Conservation (phyloP, 1,140 invertebrate genomes). For the Cydia splendana region DNA sequence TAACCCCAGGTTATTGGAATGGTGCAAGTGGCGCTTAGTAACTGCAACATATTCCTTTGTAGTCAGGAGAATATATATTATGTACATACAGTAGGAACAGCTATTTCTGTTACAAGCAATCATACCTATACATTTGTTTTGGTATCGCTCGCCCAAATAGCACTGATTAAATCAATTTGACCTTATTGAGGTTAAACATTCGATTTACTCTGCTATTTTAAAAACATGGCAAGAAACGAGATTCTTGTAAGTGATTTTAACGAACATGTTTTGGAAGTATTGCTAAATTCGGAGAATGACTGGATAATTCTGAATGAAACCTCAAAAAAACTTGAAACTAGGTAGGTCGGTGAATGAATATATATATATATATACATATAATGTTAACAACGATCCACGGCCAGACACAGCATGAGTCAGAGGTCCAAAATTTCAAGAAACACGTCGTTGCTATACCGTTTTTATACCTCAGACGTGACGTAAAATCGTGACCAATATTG, state of each 20-base stretch:
- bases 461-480: neutral
- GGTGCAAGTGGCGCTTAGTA: no score
- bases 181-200: conserved; percentile 31
- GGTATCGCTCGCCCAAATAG: neutral
- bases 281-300: neutral
- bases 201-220: conserved; percentile 14
- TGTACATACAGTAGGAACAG: neutral
- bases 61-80: no score
- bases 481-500: neutral
- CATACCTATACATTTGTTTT: conserved; percentile 7
- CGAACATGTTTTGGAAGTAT: conserved; percentile 7
- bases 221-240: conserved; percentile 16
- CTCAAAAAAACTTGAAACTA: neutral
- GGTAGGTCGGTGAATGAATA: neutral
- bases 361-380: neutral
- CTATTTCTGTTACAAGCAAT: neutral
- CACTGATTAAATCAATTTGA: conserved; percentile 30
- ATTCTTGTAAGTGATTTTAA: neutral
- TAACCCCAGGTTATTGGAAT: no score
- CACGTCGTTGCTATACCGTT: conserved; percentile 3
- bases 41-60: no score
- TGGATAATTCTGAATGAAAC: neutral
- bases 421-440: conserved; percentile 28
- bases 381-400: neutral
- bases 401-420: conserved; percentile 20